A percentile compares a stretch with the other conserved stretches of the same genome.
phyloP scores from a whole-genome alignment of 2,797 vertebrate genomes.

The Darevskia nairensis region DNA sequence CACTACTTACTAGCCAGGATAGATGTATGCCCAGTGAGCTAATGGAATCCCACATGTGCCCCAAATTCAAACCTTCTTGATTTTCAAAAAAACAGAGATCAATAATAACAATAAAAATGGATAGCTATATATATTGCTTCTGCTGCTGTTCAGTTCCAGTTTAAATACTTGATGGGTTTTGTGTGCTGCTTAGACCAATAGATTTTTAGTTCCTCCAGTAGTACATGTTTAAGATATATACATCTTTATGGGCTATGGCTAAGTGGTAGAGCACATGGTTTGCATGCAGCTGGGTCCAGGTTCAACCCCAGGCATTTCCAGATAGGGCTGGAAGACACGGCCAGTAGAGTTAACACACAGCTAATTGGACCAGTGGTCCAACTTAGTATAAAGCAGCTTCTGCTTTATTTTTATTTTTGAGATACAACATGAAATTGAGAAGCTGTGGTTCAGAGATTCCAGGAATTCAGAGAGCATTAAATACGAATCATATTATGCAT shows the following conservation, averaged over 20 bases:
- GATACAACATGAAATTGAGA: background rate
- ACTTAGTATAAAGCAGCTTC: too few relatives aligned
- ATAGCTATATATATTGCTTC: background rate
- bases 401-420: background rate
- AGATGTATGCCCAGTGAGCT: background rate
- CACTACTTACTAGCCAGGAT: background rate
- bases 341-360: too few relatives aligned
- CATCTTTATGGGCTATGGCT: too few relatives aligned
- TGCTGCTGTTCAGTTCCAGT: background rate
- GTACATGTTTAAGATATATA: background rate
- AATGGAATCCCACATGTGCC: background rate
- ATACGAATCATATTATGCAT: background rate
- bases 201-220: background rate
- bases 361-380: too few relatives aligned
- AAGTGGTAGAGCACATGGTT: too few relatives aligned
- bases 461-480: slow-evolving; percentile 5
- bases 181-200: background rate
- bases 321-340: too few relatives aligned
- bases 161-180: background rate
- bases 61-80: background rate
- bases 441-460: background rate
- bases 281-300: too few relatives aligned
- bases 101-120: background rate
- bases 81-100: background rate
- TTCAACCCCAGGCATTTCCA: too few relatives aligned